Conservation (phyloP, 2,888 invertebrate genomes). For the Netelia virgata region DNA sequence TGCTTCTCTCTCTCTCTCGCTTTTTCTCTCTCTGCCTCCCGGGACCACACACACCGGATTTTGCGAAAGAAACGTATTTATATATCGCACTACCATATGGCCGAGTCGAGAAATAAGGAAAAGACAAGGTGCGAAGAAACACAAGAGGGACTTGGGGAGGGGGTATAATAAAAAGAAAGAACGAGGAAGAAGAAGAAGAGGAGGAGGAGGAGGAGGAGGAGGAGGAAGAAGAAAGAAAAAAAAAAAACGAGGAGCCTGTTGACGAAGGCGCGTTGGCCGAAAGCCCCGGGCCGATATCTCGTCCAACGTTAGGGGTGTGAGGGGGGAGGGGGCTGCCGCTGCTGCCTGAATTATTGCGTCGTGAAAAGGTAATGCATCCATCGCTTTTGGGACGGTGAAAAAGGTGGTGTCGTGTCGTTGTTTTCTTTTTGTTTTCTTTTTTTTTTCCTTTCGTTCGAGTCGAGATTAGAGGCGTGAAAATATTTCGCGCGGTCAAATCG, state of each 20-base stretch:
- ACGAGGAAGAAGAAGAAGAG: not conserved
- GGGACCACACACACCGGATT: constrained; percentile 66
- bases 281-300: constrained; percentile 52
- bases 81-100: not conserved
- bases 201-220: not conserved
- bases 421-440: not conserved
- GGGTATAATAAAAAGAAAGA: constrained; percentile 2
- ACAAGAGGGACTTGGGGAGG: not conserved
- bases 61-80: constrained; percentile 47
- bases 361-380: constrained; percentile 43
- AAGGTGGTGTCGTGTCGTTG: not conserved
- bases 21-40: not conserved
- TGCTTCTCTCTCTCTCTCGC: constrained; percentile 16
- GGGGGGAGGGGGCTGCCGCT: not conserved
- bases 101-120: constrained; percentile 22
- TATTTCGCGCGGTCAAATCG: not conserved
- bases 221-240: constrained; percentile 7
- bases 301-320: constrained; percentile 16
- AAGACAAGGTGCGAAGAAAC: constrained; percentile 48
- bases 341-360: constrained; percentile 60
- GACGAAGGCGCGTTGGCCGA: constrained; percentile 39
- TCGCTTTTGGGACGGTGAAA: not conserved
- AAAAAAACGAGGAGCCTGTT: constrained; percentile 11
- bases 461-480: constrained; percentile 25
- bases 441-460: not conserved